Base-by-base conservation (phyloP, 2,888 invertebrate genomes). In the Cantharis flavilabris region DNA sequence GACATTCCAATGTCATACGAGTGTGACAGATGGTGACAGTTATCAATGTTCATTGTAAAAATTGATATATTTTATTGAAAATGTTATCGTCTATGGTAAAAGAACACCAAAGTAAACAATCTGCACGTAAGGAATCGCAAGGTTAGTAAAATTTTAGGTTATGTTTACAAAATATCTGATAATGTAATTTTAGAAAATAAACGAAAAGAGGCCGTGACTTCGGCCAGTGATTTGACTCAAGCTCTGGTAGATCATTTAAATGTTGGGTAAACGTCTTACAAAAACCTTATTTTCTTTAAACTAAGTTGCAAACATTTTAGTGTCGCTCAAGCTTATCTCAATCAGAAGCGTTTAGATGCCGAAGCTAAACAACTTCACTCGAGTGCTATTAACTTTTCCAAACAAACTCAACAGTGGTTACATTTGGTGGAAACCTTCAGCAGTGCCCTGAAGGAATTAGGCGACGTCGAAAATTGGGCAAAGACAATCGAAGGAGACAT, bases 391-490 rank as follows among this genome's bases (percentile, higher is more conserved):
- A 97, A 97, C 86, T 98, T 99, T 90, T 94, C 97, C 0, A 98
- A 98, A 88, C 98, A 99, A 88, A 98, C 98, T 0, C 95, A 97
- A 81, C 98, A 98, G 84, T 99, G 99, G 99, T 89, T 98, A n/a
- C 94, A 94, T 80, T 90, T 99, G 71, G 95, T 97, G 0, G 96
- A 97, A 87, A 94, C 94, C 79, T 96, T 97, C 84, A 96, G 96
- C 83, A 93, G 95, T 85, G 94, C 96, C 0, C 89, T 97, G 2
- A 96, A 98, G 91, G 99, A 99, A 90, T 93, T 99, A 73, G 99
- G 99, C 0, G 99, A 99, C 90, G 98, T 98, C 1, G 98, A 99
- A 87, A 99, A 98, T 87, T 99, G 99, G 99, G 97, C 99, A 0
- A 93, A 95, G 81, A 97, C 96, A 81, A 99, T 99, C 84, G 99